Conservation (phyloP, 2,113 vertebrate species). For the Gobius niger region DNA sequence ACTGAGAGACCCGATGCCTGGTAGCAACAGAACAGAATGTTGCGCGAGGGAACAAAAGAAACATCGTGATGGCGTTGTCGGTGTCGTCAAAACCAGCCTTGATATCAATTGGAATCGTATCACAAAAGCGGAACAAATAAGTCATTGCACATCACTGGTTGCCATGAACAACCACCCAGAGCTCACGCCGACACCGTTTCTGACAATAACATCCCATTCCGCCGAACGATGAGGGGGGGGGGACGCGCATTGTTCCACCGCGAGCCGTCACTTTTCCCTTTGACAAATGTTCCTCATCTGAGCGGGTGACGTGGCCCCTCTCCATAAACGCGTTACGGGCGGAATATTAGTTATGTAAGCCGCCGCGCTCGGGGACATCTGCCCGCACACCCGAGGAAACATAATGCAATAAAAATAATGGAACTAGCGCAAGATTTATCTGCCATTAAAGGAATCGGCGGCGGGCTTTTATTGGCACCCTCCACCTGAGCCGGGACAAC, state of each 20-base stretch:
- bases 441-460: conserved; percentile 46
- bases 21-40: too few relatives aligned
- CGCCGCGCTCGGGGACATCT: conserved; percentile 58
- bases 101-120: too few relatives aligned
- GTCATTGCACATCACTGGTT: too few relatives aligned
- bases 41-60: too few relatives aligned
- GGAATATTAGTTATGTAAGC: conserved; percentile 62
- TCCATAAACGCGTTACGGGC: conserved; percentile 63
- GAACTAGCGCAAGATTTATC: conserved; percentile 51
- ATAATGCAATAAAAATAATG: conserved; percentile 65
- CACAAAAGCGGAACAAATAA: too few relatives aligned
- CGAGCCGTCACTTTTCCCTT: conserved; percentile 50
- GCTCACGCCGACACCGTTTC: too few relatives aligned
- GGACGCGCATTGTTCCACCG: conserved; percentile 47
- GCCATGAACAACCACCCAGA: too few relatives aligned
- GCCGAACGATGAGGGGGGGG: too few relatives aligned
- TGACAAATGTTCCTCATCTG: conserved; percentile 71
- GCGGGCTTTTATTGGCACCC: conserved; percentile 52
- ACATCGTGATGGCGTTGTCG: too few relatives aligned
- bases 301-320: conserved; percentile 54
- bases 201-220: too few relatives aligned
- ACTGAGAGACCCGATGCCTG: too few relatives aligned
- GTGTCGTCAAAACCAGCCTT: too few relatives aligned
- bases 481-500: conserved; percentile 30
- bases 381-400: conserved; percentile 59